Evolutionary conservation across 2,113 vertebrate species (phyloP), one percentile per base, ranked within the genome.

Genomic region (Dasyprocta punctata): DNA sequence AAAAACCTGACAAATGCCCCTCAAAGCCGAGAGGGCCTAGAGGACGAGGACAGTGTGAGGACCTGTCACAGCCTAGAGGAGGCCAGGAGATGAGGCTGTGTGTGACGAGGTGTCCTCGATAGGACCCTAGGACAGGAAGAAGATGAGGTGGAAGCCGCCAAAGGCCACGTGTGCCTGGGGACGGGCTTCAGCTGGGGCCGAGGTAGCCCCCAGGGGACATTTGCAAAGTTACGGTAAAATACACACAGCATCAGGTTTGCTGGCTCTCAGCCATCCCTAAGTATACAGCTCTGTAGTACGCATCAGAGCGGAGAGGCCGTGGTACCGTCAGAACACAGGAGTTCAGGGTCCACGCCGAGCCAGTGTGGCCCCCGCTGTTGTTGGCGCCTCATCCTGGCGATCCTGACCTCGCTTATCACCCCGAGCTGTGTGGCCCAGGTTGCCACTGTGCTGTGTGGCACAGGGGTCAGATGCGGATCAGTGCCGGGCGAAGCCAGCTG

Each of bases 141-240:
- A 41, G 38, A 5, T 47, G 0, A 4, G 7, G 7, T 47, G 13
- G 73, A 19, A 19, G 0, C 6, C 5, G 19, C 38, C 2, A 4
- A 28, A 7, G 77, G 47, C 49, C 28, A 16, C 1, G 0, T 3
- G 81, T 10, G 11, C 28, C 10, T 30, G 54, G 83, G 41, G 49
- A 33, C 47, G 44, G n/a, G 1, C 20, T 28, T 69, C 22, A 26
- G 38, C 71, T 44, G 38, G 71, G 10, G 36, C 71, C 8, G 4
- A 17, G 17, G 47, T 87, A 65, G 41, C 90, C 61, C 63, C 26
- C 5, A 10, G 58, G 86, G 36, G 36, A 0, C 17, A n/a, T 0
- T 82, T 7, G 0, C 0, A 85, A 38, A n/a, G n/a, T 28, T 12
- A 14, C 28, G 30, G 22, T 49, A 3, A 58, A 30, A 36, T n/a